These are phyloP conservation scores for Cotesia glomerata DNA, from an alignment of 1,140 invertebrate species.

Conservation along the genomic window DNA sequence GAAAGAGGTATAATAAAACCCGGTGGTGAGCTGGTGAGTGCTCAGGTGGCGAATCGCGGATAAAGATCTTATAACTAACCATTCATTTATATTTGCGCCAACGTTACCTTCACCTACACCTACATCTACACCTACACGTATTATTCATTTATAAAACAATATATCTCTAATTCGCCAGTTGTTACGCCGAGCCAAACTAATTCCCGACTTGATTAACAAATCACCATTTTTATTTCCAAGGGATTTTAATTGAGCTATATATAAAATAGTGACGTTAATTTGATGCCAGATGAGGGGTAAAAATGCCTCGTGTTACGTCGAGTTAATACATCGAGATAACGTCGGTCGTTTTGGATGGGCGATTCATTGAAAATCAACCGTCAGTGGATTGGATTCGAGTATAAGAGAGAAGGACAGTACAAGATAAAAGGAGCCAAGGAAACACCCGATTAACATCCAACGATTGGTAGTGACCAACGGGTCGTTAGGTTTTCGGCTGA, in stretches of 20 bases:
- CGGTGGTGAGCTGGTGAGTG: constrained; percentile 14
- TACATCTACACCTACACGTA: no score
- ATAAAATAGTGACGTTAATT: no score
- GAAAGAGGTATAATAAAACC: constrained; percentile 4
- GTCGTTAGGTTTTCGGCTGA: constrained; percentile 54
- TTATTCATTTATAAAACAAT: no score
- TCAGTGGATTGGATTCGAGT: neutral
- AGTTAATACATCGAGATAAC: neutral
- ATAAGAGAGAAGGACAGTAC: neutral
- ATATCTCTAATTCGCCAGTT: no score
- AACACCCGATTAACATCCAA: constrained; percentile 53
- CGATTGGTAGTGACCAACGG: constrained; percentile 45
- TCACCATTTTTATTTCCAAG: no score
- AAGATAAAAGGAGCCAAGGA: constrained; percentile 7
- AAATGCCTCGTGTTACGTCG: no score
- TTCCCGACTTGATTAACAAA: no score
- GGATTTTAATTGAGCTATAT: no score
- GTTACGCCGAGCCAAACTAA: no score
- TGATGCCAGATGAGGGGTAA: no score
- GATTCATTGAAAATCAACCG: neutral
- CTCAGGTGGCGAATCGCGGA: constrained; percentile 32
- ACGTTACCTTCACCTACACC: neutral
- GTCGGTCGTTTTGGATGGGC: neutral
- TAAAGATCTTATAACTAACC: constrained; percentile 28
- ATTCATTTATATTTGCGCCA: neutral